Evolutionary conservation across 1,140 invertebrate genomes (phyloP).

Genomic region (Sycobia sp.): DNA sequence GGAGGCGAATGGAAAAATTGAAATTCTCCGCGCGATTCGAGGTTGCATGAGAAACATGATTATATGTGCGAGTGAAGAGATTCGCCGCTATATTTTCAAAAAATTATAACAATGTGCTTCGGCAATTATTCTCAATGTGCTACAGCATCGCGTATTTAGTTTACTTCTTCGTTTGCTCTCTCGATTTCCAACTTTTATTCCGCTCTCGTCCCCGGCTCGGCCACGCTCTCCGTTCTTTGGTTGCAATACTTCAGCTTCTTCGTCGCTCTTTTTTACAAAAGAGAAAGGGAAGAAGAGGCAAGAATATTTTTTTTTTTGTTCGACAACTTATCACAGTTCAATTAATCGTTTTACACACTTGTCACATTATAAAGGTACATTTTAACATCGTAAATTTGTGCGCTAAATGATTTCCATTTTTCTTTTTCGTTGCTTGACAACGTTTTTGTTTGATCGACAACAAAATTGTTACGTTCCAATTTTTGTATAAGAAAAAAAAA

Average conservation of each 20-base stretch:
- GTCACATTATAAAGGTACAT: slow-evolving; percentile 7
- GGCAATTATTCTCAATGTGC: slow-evolving; percentile 6
- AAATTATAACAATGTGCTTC: slow-evolving; percentile 9
- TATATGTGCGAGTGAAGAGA: no score
- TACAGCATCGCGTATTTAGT: slow-evolving; percentile 7
- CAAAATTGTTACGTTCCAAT: not conserved
- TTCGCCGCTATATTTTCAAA: not conserved
- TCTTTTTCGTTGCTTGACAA: slow-evolving; percentile 2
- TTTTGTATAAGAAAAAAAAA: no score
- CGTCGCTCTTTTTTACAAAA: slow-evolving; percentile 15
- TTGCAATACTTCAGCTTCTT: slow-evolving; percentile 34
- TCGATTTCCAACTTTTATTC: slow-evolving; percentile 20
- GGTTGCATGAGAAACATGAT: no score
- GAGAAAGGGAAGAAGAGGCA: slow-evolving; percentile 17
- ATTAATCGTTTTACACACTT: slow-evolving; percentile 14
- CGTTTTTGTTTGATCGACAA: not conserved
- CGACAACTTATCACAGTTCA: slow-evolving; percentile 31
- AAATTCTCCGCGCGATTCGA: no score
- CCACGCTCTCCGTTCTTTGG: slow-evolving; percentile 26
- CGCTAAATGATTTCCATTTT: slow-evolving; percentile 10
- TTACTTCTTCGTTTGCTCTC: slow-evolving; percentile 8
- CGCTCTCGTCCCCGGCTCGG: no score
- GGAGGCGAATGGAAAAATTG: no score
- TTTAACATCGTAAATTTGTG: slow-evolving; percentile 12
- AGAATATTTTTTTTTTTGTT: slow-evolving; percentile 27